These are phyloP conservation scores for Artemisiospiza belli DNA, from an alignment of 2,113 vertebrate genomes.

Conservation along the genomic window DNA sequence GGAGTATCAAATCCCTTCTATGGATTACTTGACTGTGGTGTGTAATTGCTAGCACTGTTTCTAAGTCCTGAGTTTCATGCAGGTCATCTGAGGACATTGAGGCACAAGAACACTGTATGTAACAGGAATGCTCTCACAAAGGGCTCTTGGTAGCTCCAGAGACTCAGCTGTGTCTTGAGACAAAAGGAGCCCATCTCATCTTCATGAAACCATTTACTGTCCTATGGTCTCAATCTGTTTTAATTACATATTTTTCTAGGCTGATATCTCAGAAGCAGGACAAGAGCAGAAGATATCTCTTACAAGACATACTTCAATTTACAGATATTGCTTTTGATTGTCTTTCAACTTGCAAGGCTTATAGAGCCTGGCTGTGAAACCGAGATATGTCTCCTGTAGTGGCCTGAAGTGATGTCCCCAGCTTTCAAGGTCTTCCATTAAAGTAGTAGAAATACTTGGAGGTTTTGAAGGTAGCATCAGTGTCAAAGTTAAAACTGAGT, in stretches of 20 bases:
- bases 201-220: neutral
- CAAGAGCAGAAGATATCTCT: neutral
- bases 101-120: neutral
- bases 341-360: neutral
- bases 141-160: neutral
- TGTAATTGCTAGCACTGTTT: neutral
- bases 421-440: neutral
- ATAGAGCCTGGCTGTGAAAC: neutral
- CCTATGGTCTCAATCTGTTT: neutral
- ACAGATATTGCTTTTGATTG: neutral
- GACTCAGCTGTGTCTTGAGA: neutral
- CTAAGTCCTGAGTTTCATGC: neutral
- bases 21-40: neutral
- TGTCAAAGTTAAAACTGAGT: neutral
- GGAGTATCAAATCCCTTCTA: neutral
- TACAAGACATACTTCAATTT: neutral
- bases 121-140: neutral
- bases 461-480: neutral
- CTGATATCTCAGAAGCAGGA: neutral
- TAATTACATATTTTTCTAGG: neutral
- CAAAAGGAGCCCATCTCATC: neutral
- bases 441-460: neutral
- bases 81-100: neutral
- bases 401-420: neutral
- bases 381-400: neutral